A percentile compares a stretch with the other conserved stretches of the same genome.
Conservation (phyloP, 2,113 vertebrate genomes). For the Corythoichthys intestinalis region DNA sequence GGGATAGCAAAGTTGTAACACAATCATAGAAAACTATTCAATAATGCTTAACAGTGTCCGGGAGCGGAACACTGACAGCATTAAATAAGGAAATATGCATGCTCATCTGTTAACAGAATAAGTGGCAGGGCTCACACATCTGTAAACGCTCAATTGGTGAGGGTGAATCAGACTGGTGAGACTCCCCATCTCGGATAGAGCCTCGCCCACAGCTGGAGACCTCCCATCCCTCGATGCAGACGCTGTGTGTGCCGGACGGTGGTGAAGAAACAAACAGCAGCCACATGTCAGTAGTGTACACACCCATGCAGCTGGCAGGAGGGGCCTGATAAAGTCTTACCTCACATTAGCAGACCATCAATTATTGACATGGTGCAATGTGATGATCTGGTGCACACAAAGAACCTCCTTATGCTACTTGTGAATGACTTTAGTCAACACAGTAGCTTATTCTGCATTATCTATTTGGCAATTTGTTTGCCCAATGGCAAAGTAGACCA, state of each 20-base stretch:
- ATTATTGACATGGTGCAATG: slow-evolving; percentile 67
- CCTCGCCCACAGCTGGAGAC: slow-evolving; percentile 49
- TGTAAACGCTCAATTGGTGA: slow-evolving; percentile 49
- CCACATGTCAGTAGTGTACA: slow-evolving; percentile 51
- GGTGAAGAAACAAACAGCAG: slow-evolving; percentile 45
- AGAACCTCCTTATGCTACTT: slow-evolving; percentile 16
- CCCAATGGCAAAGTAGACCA: not conserved
- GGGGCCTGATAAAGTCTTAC: slow-evolving; percentile 43
- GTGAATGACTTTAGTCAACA: not conserved
- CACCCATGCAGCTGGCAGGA: slow-evolving; percentile 14
- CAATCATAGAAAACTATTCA: not conserved
- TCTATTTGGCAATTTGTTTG: not conserved
- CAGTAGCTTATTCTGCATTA: not conserved
- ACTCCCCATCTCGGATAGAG: not conserved
- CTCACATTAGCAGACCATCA: slow-evolving; percentile 55
- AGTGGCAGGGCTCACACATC: slow-evolving; percentile 42
- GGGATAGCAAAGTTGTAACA: not conserved
- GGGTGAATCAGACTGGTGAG: too few relatives aligned
- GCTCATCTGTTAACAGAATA: slow-evolving; percentile 19
- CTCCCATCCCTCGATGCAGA: slow-evolving; percentile 21
- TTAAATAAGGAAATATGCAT: slow-evolving; percentile 29
- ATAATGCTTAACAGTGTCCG: not conserved
- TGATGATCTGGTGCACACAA: slow-evolving; percentile 57
- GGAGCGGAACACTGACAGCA: not conserved
- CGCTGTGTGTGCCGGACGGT: slow-evolving; percentile 29